Percentiles rank a stretch among this genome's conserved stretches.
These are phyloP conservation scores for Bostrychus sinensis DNA, from an alignment of 2,113 vertebrate species.

Conservation along the genomic window DNA sequence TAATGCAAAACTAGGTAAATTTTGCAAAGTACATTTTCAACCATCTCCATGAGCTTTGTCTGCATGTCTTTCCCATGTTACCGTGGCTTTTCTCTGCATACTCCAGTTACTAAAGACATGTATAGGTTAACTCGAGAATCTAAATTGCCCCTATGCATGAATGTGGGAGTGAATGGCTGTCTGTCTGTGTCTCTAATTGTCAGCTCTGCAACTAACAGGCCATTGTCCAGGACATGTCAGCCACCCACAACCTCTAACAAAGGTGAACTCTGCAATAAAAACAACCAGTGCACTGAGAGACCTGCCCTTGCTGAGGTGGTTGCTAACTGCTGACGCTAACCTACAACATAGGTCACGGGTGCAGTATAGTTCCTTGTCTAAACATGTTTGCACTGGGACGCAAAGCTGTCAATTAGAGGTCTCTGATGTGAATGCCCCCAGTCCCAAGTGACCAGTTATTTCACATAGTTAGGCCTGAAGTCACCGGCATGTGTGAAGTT, in stretches of 20 bases:
- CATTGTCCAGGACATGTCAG: background rate
- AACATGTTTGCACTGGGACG: constrained; percentile 2
- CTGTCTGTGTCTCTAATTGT: background rate
- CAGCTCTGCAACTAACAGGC: background rate
- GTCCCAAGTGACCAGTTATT: constrained; percentile 18
- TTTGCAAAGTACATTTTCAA: too few species aligned
- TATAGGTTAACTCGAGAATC: background rate
- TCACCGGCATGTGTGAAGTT: constrained; percentile 49
- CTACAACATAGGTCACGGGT: background rate
- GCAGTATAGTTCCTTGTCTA: background rate
- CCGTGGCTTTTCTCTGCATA: background rate
- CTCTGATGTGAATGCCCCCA: constrained; percentile 13
- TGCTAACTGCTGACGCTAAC: background rate
- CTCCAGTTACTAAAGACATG: background rate
- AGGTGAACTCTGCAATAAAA: too few species aligned
- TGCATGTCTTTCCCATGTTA: background rate
- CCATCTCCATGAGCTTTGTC: background rate
- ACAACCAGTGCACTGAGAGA: too few species aligned
- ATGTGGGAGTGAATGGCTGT: constrained; percentile 27
- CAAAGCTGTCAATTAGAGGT: constrained; percentile 15
- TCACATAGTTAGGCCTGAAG: constrained; percentile 16
- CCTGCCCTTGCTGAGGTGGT: background rate
- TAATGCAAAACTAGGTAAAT: background rate
- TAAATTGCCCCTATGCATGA: background rate
- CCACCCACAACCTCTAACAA: background rate